A percentile compares a stretch with the other conserved stretches of the same genome.
These are phyloP conservation scores for Aspidiotus rigidus DNA, from an alignment of 2,888 invertebrate species.

Conservation along the genomic window DNA sequence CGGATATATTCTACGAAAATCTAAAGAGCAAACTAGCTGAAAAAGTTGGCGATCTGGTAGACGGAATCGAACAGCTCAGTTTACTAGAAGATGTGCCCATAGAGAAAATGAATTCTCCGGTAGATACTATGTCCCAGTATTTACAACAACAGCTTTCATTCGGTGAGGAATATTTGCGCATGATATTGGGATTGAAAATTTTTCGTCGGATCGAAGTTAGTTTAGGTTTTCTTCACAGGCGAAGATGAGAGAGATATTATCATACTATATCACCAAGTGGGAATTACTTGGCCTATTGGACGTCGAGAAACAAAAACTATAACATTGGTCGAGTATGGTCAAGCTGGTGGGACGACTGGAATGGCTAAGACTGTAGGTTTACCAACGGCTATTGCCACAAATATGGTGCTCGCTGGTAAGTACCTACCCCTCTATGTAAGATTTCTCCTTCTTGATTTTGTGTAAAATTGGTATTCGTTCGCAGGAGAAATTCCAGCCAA, in stretches of 20 bases:
- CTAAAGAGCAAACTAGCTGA: slow-evolving; percentile 74
- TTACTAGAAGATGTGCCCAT: slow-evolving; percentile 73
- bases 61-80: slow-evolving; percentile 76
- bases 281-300: slow-evolving; percentile 84
- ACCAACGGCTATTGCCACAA: slow-evolving; percentile 90
- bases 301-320: slow-evolving; percentile 70
- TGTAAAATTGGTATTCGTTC: slow-evolving; percentile 29
- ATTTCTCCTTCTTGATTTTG: too few relatives aligned
- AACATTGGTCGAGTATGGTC: slow-evolving; percentile 84
- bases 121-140: slow-evolving; percentile 88
- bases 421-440: background rate
- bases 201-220: background rate
- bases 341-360: slow-evolving; percentile 72
- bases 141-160: slow-evolving; percentile 69
- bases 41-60: slow-evolving; percentile 60
- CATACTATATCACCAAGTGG: slow-evolving; percentile 85
- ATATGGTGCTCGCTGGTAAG: slow-evolving; percentile 69
- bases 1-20: slow-evolving; percentile 87
- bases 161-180: slow-evolving; percentile 47
- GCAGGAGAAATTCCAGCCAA: slow-evolving; percentile 91
- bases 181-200: background rate
- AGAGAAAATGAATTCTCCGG: slow-evolving; percentile 71
- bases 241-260: slow-evolving; percentile 81
- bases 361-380: slow-evolving; percentile 92
- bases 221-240: too few relatives aligned